Evolutionary conservation across 2,113 vertebrate species (phyloP), one percentile per base, ranked within the genome.

Genomic region (Protomyctophum bolini): DNA sequence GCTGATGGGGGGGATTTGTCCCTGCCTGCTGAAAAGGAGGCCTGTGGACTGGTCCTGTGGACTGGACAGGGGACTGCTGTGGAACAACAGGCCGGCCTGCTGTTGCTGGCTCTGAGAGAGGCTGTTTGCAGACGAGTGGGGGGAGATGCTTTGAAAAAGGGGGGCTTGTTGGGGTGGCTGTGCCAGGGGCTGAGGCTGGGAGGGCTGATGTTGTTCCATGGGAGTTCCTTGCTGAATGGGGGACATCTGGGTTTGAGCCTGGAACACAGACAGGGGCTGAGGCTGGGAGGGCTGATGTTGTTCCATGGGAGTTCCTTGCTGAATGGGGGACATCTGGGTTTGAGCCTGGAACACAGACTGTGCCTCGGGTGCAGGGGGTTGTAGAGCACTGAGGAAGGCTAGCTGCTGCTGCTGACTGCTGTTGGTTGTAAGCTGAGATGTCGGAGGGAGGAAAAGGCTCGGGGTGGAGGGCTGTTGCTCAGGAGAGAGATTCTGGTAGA

Each of bases 401-500:
- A 99, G 91, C 86, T 96, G 33, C 5, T 41, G 33, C 15, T 96
- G 83, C 90, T 95, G 88, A 88, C 80, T 93, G 88, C 75, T 83
- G 57, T 79, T 88, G 29, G 75, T 71, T 57, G 90, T 58, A n/a
- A 96, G 94, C 68, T 95, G 88, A 62, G 95, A 71, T 63, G 88
- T 93, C 80, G 94, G 95, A 33, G 95, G 92, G 68, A 98, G 95
- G 87, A 97, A 99, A 68, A 98, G 92, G 89, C 91, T 93, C 21
- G 94, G 72, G 12, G 94, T 71, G 5, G 92, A 73, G 8, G 90
- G 87, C 33, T 94, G 95, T 83, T 97, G 95, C 75, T 98, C 97
- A 79, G 94, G 91, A 66, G 96, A 88, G 73, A 95, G 92, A 7
- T 91, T 96, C 80, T 98, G 97, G 83, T 97, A 99, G 79, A 98